A percentile compares a stretch with the other conserved stretches of the same genome.
Conservation (phyloP, 2,888 invertebrate species). For the Andrena camellia region DNA sequence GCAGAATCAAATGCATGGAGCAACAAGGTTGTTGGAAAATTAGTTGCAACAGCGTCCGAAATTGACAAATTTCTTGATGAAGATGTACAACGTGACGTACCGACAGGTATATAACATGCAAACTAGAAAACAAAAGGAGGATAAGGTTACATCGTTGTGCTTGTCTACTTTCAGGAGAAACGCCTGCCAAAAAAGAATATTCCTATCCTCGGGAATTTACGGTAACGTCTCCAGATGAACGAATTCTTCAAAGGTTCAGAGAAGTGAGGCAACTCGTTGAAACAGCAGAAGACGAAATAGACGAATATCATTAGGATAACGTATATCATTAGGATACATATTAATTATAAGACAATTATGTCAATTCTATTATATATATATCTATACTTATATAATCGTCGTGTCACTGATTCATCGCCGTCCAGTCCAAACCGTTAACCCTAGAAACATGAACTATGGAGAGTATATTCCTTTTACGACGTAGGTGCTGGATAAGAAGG, state of each 20-base stretch:
- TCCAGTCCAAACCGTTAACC: too few relatives aligned
- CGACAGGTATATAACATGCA: conserved; percentile 83
- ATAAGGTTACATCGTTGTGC: background rate
- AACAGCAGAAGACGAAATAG: conserved; percentile 76
- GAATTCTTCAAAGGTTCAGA: conserved; percentile 88
- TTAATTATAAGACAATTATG: background rate
- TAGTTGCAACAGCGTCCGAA: conserved; percentile 81
- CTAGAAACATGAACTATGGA: too few relatives aligned
- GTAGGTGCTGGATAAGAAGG: too few relatives aligned
- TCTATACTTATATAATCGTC: background rate
- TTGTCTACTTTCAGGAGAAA: conserved; percentile 86
- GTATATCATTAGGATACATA: background rate
- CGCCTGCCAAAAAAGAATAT: conserved; percentile 89
- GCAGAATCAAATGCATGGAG: conserved; percentile 78
- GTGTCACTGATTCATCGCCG: too few relatives aligned
- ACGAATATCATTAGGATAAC: conserved; percentile 37
- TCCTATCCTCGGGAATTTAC: conserved; percentile 88
- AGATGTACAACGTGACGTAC: conserved; percentile 84
- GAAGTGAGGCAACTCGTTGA: conserved; percentile 71
- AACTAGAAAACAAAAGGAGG: background rate
- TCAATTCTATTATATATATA: background rate
- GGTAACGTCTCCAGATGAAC: conserved; percentile 90
- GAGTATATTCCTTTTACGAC: too few relatives aligned
- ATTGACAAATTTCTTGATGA: conserved; percentile 85
- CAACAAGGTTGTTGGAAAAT: conserved; percentile 76